Conservation (phyloP, 2,113 vertebrate genomes). For the Chamaetylas fuelleborni region DNA sequence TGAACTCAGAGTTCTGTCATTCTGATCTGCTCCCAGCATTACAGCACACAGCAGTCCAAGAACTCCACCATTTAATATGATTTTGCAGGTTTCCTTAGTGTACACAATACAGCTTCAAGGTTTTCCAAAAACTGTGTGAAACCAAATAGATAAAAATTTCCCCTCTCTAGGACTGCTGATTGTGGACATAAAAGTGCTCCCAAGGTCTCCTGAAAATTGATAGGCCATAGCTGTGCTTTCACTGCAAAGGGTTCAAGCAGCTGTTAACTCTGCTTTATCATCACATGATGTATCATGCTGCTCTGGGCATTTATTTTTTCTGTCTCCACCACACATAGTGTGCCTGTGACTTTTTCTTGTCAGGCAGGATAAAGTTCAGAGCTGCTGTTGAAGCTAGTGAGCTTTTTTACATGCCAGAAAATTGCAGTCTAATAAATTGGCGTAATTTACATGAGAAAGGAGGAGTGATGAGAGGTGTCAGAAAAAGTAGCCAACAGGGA, state of each 20-base stretch:
- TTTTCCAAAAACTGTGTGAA: background rate
- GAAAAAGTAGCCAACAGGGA: background rate
- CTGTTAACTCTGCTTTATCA: background rate
- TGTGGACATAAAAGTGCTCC: background rate
- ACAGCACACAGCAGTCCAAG: background rate
- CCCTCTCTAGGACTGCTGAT: background rate
- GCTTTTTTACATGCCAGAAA: background rate
- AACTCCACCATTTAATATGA: background rate
- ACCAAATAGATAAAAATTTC: background rate
- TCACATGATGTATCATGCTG: background rate
- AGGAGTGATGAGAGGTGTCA: background rate
- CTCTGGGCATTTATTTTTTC: background rate
- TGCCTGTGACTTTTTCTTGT: background rate
- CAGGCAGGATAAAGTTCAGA: background rate
- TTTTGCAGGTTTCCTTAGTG: background rate
- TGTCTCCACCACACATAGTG: accelerated
- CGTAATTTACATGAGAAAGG: background rate
- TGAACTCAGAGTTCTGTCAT: background rate
- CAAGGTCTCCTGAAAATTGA: background rate
- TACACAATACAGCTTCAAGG: background rate
- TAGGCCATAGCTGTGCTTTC: background rate
- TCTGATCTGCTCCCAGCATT: background rate
- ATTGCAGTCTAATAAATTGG: background rate
- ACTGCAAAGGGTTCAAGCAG: background rate
- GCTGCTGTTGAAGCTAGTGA: background rate